Percentiles rank a stretch among this genome's conserved stretches.
Evolutionary conservation across 2,888 invertebrate species (phyloP).

Genomic region (Cephalotes varians): DNA sequence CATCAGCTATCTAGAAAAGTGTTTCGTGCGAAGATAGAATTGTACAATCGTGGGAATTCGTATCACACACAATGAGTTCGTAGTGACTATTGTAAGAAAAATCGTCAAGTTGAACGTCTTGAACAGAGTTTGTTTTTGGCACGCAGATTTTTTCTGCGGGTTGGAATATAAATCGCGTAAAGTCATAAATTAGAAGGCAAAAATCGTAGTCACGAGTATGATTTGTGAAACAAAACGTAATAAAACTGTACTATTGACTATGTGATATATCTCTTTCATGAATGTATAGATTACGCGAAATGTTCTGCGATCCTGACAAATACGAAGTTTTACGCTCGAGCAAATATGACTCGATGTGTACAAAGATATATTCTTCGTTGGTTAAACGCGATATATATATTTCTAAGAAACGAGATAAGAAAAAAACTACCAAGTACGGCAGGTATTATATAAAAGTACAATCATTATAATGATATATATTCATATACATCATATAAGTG

Average conservation of each 20-base stretch:
- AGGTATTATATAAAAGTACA: background rate
- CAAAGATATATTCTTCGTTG: background rate
- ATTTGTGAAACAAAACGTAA: background rate
- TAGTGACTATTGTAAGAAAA: background rate
- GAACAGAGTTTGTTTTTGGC: constrained; percentile 22
- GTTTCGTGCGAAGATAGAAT: constrained; percentile 43
- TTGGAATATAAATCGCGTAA: constrained; percentile 21
- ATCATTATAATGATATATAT: no score
- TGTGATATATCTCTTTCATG: background rate
- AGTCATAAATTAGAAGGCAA: background rate
- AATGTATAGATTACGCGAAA: background rate
- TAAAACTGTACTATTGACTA: background rate
- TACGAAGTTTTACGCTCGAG: constrained; percentile 15
- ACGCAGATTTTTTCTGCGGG: background rate
- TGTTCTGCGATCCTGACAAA: background rate
- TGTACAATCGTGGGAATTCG: constrained; percentile 41
- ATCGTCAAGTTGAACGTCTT: constrained; percentile 12
- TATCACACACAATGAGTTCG: constrained; percentile 29
- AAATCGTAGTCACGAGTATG: background rate
- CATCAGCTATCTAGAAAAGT: constrained; percentile 39
- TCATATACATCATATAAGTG: background rate
- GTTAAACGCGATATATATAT: background rate
- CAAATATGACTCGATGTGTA: background rate
- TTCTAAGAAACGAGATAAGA: background rate
- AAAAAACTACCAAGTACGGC: background rate